Evolutionary conservation across 2,113 vertebrate species (phyloP).

Genomic region (rabbit (Oryctolagus cuniculus)): DNA sequence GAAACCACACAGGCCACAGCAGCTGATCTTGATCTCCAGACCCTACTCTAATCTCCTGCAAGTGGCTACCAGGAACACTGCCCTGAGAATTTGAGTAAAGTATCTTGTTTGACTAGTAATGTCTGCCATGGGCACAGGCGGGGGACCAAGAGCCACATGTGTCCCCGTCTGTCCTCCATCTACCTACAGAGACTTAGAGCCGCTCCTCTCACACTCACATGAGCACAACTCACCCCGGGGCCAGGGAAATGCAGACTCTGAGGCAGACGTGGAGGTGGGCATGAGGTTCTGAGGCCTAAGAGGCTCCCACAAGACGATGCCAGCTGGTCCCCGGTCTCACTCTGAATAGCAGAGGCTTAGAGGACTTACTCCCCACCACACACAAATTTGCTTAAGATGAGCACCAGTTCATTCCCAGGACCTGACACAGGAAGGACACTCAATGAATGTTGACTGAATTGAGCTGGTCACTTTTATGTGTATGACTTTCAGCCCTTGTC

Average conservation of each 20-base stretch:
- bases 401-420: not conserved
- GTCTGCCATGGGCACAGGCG: not conserved
- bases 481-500: not conserved
- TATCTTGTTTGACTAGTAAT: not conserved
- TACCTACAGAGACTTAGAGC: not conserved
- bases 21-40: not conserved
- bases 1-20: accelerated
- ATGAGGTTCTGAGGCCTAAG: not conserved
- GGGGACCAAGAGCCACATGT: not conserved
- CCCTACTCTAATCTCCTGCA: not conserved
- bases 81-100: not conserved
- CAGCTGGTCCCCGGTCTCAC: not conserved
- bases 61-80: not conserved
- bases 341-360: not conserved
- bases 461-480: not conserved
- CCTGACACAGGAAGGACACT: not conserved
- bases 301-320: not conserved
- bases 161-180: not conserved
- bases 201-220: not conserved
- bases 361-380: not conserved
- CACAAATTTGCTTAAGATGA: not conserved
- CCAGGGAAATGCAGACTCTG: not conserved
- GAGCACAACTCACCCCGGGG: too few species aligned
- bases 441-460: not conserved
- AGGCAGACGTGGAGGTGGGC: accelerated